phyloP scores from a whole-genome alignment of 2,113 vertebrate genomes.

The Mohoua ochrocephala region DNA sequence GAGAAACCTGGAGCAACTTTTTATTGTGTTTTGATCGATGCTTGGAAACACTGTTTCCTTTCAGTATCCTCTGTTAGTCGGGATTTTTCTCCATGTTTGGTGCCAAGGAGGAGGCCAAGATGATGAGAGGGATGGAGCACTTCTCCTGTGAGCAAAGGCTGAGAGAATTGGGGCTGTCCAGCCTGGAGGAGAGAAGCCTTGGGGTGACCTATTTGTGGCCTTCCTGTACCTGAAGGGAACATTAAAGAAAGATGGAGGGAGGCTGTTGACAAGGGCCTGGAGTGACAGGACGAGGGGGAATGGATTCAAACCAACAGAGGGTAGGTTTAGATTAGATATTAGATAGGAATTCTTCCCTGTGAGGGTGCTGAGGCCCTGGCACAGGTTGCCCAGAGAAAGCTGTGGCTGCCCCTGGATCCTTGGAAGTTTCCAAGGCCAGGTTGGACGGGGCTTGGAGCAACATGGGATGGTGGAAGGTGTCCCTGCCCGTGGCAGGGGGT shows the following conservation, averaged over 20 bases:
- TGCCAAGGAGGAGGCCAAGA: no score
- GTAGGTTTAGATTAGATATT: background rate
- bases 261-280: background rate
- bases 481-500: background rate
- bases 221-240: background rate
- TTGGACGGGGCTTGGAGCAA: accelerated
- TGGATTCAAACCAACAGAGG: background rate
- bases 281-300: background rate
- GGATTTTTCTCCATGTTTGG: accelerated
- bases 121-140: background rate
- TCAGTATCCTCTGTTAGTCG: background rate
- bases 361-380: background rate
- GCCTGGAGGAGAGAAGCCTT: no score
- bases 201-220: background rate
- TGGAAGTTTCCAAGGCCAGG: background rate
- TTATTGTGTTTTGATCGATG: accelerated
- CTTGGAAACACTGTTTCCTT: background rate
- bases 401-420: background rate
- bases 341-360: background rate
- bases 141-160: background rate
- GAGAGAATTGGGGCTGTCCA: background rate
- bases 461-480: accelerated
- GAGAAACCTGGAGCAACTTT: background rate
- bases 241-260: background rate
- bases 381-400: background rate